Evolutionary conservation across 2,888 invertebrate genomes (phyloP).

Genomic region (Agrotis clavis): DNA sequence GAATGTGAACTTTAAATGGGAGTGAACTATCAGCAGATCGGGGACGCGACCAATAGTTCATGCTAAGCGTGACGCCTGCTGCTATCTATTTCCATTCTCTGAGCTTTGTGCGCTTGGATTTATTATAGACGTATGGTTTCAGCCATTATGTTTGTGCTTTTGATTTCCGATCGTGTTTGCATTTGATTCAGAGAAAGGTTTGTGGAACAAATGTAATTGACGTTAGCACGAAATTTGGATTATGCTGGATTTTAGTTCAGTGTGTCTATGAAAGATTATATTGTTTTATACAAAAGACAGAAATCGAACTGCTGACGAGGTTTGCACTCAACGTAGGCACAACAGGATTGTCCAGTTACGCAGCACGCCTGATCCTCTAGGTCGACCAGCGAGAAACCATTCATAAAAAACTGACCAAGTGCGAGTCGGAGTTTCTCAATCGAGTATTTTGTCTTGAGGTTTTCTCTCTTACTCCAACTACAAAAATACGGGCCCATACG

Average conservation of each 20-base stretch:
- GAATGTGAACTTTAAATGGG: conserved; percentile 40
- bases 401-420: too few species aligned
- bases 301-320: too few species aligned
- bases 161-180: conserved; percentile 29
- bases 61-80: conserved; percentile 44
- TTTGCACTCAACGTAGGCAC: too few species aligned
- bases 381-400: too few species aligned
- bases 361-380: too few species aligned
- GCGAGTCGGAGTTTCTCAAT: too few species aligned
- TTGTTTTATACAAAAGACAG: not conserved
- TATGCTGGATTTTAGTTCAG: not conserved
- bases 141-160: conserved; percentile 34
- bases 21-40: conserved; percentile 52
- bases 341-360: too few species aligned
- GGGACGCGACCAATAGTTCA: conserved; percentile 54
- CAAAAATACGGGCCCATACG: too few species aligned
- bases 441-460: too few species aligned
- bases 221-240: not conserved
- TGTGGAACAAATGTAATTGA: not conserved
- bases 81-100: conserved; percentile 52
- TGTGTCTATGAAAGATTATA: not conserved
- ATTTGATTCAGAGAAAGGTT: not conserved
- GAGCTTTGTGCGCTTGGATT: conserved; percentile 52
- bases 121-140: conserved; percentile 49
- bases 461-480: too few species aligned